These are phyloP conservation scores for Vanacampus margaritifer DNA, from an alignment of 2,113 vertebrate genomes.

Conservation along the genomic window DNA sequence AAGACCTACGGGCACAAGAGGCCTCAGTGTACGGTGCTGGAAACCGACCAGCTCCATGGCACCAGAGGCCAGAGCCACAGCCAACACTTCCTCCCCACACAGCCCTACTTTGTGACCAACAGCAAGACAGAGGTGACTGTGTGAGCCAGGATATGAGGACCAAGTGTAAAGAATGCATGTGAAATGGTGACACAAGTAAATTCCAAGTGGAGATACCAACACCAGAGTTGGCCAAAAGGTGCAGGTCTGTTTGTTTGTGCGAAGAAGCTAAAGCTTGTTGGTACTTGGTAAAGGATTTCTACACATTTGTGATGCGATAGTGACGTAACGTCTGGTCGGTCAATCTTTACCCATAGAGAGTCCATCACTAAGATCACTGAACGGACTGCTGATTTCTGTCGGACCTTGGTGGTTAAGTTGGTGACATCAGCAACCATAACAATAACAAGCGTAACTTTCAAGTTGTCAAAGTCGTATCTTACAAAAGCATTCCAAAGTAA, in stretches of 20 bases:
- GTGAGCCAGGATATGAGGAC: slow-evolving; percentile 69
- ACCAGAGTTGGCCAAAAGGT: slow-evolving; percentile 28
- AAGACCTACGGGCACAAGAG: slow-evolving; percentile 86
- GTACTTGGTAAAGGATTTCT: slow-evolving; percentile 26
- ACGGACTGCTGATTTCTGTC: slow-evolving; percentile 29
- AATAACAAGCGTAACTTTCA: slow-evolving; percentile 21
- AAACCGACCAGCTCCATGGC: slow-evolving; percentile 83
- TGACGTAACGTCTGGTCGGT: slow-evolving; percentile 30
- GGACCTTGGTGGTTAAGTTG: slow-evolving; percentile 1
- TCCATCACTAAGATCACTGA: slow-evolving; percentile 41
- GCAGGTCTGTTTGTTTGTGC: slow-evolving; percentile 50
- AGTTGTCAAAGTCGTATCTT: slow-evolving; percentile 39
- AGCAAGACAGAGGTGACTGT: slow-evolving; percentile 99
- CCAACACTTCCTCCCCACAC: slow-evolving; percentile 89
- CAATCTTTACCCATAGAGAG: slow-evolving; percentile 41
- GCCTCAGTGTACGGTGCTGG: slow-evolving; percentile 79
- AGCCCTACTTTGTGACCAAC: slow-evolving; percentile 99
- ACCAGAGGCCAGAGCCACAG: slow-evolving; percentile 75
- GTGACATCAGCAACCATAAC: slow-evolving; percentile 29
- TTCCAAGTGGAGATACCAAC: slow-evolving; percentile 32
- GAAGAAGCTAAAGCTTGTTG: slow-evolving; percentile 33
- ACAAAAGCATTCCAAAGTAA: slow-evolving; percentile 23
- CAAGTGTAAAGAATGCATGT: slow-evolving; percentile 34
- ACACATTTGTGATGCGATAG: slow-evolving; percentile 19
- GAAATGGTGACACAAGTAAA: slow-evolving; percentile 36